Conservation (phyloP, 2,113 vertebrate genomes). For the Siphamia tubifer region DNA sequence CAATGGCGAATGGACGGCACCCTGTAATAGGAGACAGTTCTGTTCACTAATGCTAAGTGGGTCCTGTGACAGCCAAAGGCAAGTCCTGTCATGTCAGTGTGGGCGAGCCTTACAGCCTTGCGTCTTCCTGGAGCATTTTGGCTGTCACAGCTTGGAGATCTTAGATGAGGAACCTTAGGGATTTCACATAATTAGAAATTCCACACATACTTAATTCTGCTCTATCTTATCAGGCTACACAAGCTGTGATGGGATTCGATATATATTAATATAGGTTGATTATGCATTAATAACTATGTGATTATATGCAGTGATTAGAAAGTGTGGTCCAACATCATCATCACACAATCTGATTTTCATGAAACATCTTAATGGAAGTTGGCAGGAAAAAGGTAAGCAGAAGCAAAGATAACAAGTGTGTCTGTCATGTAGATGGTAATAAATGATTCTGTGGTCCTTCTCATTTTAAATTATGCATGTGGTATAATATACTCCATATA, state of each 20-base stretch:
- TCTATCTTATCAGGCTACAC: background rate
- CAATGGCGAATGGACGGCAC: constrained; percentile 5
- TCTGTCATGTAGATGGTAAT: no score
- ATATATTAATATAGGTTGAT: no score
- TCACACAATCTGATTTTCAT: no score
- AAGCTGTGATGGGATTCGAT: background rate
- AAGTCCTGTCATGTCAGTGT: constrained; percentile 32
- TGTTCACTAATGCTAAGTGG: constrained; percentile 14
- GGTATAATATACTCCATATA: no score
- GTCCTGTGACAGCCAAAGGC: constrained; percentile 35
- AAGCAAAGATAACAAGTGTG: no score
- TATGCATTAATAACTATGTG: no score
- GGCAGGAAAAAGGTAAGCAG: no score
- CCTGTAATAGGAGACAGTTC: constrained; percentile 21
- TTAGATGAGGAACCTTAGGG: background rate
- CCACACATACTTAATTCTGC: constrained; percentile 12
- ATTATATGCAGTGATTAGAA: no score
- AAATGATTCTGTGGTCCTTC: no score
- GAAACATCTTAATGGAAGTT: no score
- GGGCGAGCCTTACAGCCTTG: constrained; percentile 14
- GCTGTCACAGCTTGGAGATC: constrained; percentile 22
- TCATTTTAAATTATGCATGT: no score
- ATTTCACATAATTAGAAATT: constrained; percentile 12
- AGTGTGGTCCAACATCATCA: no score
- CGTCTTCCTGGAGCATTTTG: constrained; percentile 22